Evolutionary conservation across 2,113 vertebrate genomes (phyloP).

Genomic region (Deroptyus accipitrinus): DNA sequence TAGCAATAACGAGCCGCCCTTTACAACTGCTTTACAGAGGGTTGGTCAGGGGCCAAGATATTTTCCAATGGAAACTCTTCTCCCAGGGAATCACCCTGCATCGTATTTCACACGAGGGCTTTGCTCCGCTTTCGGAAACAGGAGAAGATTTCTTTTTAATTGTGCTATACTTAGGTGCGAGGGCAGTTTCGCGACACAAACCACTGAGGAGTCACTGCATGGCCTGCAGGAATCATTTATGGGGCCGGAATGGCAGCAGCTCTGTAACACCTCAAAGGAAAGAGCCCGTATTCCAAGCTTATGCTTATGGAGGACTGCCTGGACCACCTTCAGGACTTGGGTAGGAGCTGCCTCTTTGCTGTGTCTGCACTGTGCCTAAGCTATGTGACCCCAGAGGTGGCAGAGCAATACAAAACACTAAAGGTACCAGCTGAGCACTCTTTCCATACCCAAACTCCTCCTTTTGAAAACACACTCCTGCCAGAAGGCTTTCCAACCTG

Average conservation of each 20-base stretch:
- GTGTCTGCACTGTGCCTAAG: background rate
- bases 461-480: background rate
- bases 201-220: background rate
- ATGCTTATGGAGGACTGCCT: background rate
- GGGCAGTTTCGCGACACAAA: background rate
- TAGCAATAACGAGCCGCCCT: background rate
- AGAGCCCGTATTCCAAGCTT: background rate
- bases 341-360: background rate
- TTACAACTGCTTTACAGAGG: background rate
- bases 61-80: slow-evolving; percentile 34
- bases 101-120: background rate
- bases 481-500: slow-evolving; percentile 15
- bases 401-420: background rate
- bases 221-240: background rate
- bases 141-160: background rate
- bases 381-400: background rate
- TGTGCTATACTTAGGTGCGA: background rate
- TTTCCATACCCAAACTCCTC: background rate
- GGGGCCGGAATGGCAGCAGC: background rate
- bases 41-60: background rate
- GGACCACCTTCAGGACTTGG: background rate
- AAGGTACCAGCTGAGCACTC: background rate
- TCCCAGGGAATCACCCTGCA: slow-evolving; percentile 12
- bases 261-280: background rate
- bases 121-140: background rate